Evolutionary conservation across 1,140 invertebrate species (phyloP).

Genomic region (Diabrotica virgifera): DNA sequence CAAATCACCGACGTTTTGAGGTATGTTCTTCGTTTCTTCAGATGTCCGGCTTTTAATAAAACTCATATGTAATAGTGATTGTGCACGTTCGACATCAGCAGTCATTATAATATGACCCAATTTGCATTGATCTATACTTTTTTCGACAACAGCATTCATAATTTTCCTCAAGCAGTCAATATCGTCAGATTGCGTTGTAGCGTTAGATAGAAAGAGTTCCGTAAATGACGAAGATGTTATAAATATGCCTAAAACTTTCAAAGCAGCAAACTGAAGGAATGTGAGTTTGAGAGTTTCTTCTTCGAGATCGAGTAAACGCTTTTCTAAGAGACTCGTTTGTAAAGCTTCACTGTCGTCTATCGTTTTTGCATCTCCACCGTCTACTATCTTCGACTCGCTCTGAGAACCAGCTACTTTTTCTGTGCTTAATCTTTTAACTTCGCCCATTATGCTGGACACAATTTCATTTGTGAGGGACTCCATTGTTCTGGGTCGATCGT

Average conservation of each 20-base stretch:
- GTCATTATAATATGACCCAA: slow-evolving; percentile 49
- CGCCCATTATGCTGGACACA: slow-evolving; percentile 53
- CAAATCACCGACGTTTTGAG: background rate
- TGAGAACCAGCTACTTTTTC: slow-evolving; percentile 36
- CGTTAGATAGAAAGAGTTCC: slow-evolving; percentile 55
- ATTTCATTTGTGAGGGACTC: slow-evolving; percentile 54
- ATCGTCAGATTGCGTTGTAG: slow-evolving; percentile 23
- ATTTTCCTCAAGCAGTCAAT: slow-evolving; percentile 36
- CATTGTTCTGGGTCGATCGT: slow-evolving; percentile 42
- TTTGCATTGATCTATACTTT: slow-evolving; percentile 51
- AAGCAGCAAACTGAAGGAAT: slow-evolving; percentile 57
- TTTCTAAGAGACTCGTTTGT: slow-evolving; percentile 38
- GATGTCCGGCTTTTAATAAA: slow-evolving; percentile 47
- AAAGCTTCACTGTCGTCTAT: slow-evolving; percentile 10
- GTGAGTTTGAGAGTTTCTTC: slow-evolving; percentile 49
- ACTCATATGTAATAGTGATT: slow-evolving; percentile 54
- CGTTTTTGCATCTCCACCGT: slow-evolving; percentile 23
- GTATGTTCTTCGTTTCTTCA: slow-evolving; percentile 34
- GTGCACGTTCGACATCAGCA: slow-evolving; percentile 56
- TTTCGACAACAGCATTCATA: slow-evolving; percentile 49
- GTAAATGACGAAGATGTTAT: slow-evolving; percentile 44
- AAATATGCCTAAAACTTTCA: slow-evolving; percentile 54
- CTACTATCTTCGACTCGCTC: slow-evolving; percentile 30
- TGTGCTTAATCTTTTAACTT: slow-evolving; percentile 48
- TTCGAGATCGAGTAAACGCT: slow-evolving; percentile 49